phyloP scores from a whole-genome alignment of 2,888 invertebrate species.

The Eupithecia exiguata region DNA sequence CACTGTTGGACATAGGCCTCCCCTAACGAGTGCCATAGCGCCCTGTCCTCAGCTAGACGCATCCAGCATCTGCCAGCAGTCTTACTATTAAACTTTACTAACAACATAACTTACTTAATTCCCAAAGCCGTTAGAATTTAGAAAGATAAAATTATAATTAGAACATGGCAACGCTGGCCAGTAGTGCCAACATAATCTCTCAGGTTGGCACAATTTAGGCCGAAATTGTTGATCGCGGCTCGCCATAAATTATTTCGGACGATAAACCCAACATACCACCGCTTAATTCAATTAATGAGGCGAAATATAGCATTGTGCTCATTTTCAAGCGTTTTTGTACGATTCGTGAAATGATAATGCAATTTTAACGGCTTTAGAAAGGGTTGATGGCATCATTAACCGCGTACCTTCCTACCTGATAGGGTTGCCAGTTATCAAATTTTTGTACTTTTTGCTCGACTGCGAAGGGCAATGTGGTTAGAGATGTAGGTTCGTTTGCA shows the following conservation, averaged over 20 bases:
- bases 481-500: neutral
- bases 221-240: conserved; percentile 52
- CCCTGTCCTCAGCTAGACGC: too few species aligned
- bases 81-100: too few species aligned
- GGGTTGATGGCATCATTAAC: conserved; percentile 10
- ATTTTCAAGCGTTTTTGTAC: conserved; percentile 28
- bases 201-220: conserved; percentile 49
- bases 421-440: conserved; percentile 12
- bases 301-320: conserved; percentile 37
- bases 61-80: too few species aligned
- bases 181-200: conserved; percentile 42
- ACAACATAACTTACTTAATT: too few species aligned
- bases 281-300: conserved; percentile 50
- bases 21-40: too few species aligned
- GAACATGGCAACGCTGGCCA: conserved; percentile 16
- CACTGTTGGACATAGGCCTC: too few species aligned
- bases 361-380: conserved; percentile 16
- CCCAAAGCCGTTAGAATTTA: neutral
- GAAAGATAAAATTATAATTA: neutral
- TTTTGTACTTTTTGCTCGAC: neutral
- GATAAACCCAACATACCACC: conserved; percentile 51
- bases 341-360: conserved; percentile 14
- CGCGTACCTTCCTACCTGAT: neutral
- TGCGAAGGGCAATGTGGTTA: neutral
- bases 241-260: conserved; percentile 56